Evolutionary conservation across 2,113 vertebrate genomes (phyloP).

Genomic region (Meleagris gallopavo): DNA sequence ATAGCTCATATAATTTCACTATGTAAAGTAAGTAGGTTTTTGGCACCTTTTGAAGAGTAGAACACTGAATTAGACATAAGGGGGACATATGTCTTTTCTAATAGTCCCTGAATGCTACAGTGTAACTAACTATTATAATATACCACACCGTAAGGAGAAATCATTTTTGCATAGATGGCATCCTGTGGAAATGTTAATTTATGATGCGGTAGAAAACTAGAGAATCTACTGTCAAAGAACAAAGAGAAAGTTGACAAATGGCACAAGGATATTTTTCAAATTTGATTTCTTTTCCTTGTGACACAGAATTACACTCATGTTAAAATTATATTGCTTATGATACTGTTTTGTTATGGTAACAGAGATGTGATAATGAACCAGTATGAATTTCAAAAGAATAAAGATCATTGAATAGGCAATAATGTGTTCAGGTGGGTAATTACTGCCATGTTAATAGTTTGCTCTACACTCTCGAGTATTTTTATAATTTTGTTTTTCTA

Average conservation of each 20-base stretch:
- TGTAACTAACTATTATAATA: background rate
- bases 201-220: background rate
- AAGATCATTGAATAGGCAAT: background rate
- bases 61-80: background rate
- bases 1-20: background rate
- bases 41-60: background rate
- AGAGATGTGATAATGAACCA: background rate
- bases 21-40: background rate
- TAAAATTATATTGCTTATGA: background rate
- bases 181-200: background rate
- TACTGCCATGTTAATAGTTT: background rate
- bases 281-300: background rate
- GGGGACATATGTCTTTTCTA: background rate
- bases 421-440: background rate
- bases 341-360: background rate
- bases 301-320: background rate
- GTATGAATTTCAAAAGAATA: background rate
- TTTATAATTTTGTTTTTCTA: background rate
- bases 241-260: background rate
- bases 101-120: background rate
- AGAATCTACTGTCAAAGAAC: background rate
- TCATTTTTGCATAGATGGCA: background rate
- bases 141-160: conserved; percentile 13
- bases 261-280: background rate
- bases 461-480: background rate